Evolutionary conservation across 1,140 invertebrate genomes (phyloP), one percentile per base, ranked within the genome.

Genomic region (Octopus sinensis): DNA sequence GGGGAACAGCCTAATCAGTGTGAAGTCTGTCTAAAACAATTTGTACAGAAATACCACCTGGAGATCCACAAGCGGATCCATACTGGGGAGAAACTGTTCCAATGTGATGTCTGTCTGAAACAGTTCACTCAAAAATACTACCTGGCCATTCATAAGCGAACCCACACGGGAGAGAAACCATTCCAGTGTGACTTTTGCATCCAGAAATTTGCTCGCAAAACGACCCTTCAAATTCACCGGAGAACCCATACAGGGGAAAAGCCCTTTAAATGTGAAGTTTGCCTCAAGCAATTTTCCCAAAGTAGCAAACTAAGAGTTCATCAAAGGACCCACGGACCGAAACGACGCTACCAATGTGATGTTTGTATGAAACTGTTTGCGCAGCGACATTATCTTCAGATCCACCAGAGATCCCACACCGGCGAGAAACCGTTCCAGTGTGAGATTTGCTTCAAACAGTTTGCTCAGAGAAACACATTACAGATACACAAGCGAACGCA

Each of bases 271-370:
- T 96, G 95, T 88, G 94, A 94, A 0, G 95, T 95, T 0, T 96
- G 96, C 91, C 93, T 94, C 83, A 92, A 95, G 23, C 13, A 93
- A 85, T 96, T 96, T 88, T 96, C 96, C 90, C 95, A 96, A 90
- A 93, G 96, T 71, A 96, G 95, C 76, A 97, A 97, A 87, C 91
- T 98, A 54, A 96, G 97, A 92, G 97, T 96, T 0, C 96, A 97
- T 89, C 92, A 97, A 13, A 91, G 97, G 12, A 97, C 96, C 0
- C 97, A 98, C 77, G 98, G 96, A 1, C 96, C 97, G 87, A 96
- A 97, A 84, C 97, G 97, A 88, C 97, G 97, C 0, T 97, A 97
- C 91, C 95, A 97, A 87, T 98, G 97, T 87, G 92, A 94, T 80
- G 94, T 94, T 0, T 98, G 97, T 86, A 95, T 95, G 54, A 97